Evolutionary conservation across 2,888 invertebrate species (phyloP).

Genomic region (Ephialtes manifestator): DNA sequence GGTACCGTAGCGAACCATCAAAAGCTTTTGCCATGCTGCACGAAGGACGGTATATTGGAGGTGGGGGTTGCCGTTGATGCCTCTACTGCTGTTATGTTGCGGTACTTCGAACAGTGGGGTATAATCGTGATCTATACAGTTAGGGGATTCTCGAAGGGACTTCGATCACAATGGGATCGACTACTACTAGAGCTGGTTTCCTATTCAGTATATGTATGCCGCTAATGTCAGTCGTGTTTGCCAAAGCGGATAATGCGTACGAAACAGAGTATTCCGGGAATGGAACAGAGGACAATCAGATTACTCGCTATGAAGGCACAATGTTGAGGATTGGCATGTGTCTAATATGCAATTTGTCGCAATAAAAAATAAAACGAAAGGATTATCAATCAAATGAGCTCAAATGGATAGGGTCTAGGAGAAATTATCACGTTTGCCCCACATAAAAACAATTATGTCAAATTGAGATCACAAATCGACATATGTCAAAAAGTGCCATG

Average conservation of each 20-base stretch:
- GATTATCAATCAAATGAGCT: not conserved
- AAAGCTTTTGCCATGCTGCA: conserved; percentile 54
- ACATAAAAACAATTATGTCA: too few species aligned
- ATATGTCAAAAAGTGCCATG: too few species aligned
- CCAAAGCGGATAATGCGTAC: conserved; percentile 23
- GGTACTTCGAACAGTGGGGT: conserved; percentile 26
- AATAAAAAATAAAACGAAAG: not conserved
- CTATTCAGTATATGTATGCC: conserved; percentile 1
- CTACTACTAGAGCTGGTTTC: not conserved
- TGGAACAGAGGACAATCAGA: conserved; percentile 1
- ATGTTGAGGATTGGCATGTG: conserved; percentile 1
- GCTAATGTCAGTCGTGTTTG: conserved; percentile 33
- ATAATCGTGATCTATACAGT: conserved; percentile 34
- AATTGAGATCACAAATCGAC: too few species aligned
- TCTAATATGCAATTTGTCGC: not conserved
- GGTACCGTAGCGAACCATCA: conserved; percentile 62
- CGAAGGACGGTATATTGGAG: conserved; percentile 12
- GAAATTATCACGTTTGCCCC: too few species aligned
- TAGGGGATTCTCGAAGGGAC: conserved; percentile 27
- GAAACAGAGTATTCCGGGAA: not conserved
- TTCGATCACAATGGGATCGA: conserved; percentile 24
- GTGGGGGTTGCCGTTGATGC: conserved; percentile 16
- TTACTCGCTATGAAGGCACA: conserved; percentile 26
- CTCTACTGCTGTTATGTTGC: conserved; percentile 20
- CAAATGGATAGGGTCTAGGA: too few species aligned